Evolutionary conservation across 2,888 invertebrate species (phyloP).

Genomic region (Phrixothrix hirtus): DNA sequence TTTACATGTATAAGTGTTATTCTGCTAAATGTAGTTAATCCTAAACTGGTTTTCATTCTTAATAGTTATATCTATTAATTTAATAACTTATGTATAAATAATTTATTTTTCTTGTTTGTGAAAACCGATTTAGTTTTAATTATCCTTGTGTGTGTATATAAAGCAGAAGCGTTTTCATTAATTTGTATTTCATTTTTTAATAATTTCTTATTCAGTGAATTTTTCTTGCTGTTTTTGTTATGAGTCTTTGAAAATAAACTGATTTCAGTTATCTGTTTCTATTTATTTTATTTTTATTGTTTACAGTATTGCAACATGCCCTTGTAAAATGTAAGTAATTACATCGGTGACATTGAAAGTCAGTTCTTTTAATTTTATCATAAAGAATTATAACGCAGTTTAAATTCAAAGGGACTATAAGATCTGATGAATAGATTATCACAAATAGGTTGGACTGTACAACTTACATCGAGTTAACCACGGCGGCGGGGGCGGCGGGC

Average conservation of each 20-base stretch:
- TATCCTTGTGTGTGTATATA: conserved; percentile 45
- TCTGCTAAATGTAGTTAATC: conserved; percentile 25
- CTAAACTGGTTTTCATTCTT: conserved; percentile 19
- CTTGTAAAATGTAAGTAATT: too few species aligned
- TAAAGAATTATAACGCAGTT: too few species aligned
- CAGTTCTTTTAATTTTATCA: too few species aligned
- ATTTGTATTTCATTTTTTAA: conserved; percentile 46
- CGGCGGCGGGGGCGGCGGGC: too few species aligned
- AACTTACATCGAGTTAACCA: too few species aligned
- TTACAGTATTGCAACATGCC: background rate
- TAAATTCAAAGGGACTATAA: too few species aligned
- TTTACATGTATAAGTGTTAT: conserved; percentile 20
- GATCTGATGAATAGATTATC: too few species aligned
- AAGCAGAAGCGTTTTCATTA: conserved; percentile 51
- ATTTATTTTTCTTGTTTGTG: conserved; percentile 46
- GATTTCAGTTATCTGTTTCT: conserved; percentile 33
- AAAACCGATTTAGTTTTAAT: conserved; percentile 47
- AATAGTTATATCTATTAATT: conserved; percentile 18
- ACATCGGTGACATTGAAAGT: too few species aligned
- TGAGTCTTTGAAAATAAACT: conserved; percentile 31
- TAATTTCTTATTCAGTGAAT: conserved; percentile 46
- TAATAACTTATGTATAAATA: conserved; percentile 35
- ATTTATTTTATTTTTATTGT: conserved; percentile 17
- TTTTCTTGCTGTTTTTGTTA: conserved; percentile 36
- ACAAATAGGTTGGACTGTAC: too few species aligned